These are phyloP conservation scores for Zoanthus sociatus DNA, from an alignment of 92 coral and sea anemone genomes.

Conservation along the genomic window DNA sequence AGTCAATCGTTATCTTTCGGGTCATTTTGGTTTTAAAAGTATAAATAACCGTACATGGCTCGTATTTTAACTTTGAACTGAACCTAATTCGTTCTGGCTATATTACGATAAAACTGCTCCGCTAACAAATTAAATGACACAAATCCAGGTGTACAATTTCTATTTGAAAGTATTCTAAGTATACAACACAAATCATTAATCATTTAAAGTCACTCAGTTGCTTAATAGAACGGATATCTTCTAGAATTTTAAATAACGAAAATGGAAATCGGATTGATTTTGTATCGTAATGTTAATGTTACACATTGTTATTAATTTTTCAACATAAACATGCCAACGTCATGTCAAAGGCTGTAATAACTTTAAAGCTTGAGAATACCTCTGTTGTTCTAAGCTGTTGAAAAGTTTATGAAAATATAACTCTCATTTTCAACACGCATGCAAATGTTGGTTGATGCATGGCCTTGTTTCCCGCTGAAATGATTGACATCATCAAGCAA, in stretches of 20 bases:
- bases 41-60: not conserved
- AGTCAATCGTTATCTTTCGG: not conserved
- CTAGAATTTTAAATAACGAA: not conserved
- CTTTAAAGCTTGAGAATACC: too few species aligned
- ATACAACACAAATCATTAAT: not conserved
- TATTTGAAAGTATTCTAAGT: not conserved
- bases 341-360: too few species aligned
- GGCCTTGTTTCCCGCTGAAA: too few species aligned
- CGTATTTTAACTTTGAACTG: not conserved
- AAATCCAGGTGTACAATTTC: not conserved
- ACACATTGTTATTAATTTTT: too few species aligned
- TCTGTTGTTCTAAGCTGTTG: too few species aligned
- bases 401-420: too few species aligned
- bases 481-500: too few species aligned
- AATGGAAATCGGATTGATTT: not conserved
- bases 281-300: not conserved
- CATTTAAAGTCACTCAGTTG: not conserved
- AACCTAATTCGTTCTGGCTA: not conserved
- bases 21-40: not conserved
- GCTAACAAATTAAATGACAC: not conserved
- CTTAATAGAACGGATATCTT: not conserved
- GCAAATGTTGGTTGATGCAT: too few species aligned
- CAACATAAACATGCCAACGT: too few species aligned
- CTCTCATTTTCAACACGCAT: too few species aligned
- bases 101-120: not conserved